phyloP scores from a whole-genome alignment of 2,797 vertebrate species.

The Sebastes miniatus region DNA sequence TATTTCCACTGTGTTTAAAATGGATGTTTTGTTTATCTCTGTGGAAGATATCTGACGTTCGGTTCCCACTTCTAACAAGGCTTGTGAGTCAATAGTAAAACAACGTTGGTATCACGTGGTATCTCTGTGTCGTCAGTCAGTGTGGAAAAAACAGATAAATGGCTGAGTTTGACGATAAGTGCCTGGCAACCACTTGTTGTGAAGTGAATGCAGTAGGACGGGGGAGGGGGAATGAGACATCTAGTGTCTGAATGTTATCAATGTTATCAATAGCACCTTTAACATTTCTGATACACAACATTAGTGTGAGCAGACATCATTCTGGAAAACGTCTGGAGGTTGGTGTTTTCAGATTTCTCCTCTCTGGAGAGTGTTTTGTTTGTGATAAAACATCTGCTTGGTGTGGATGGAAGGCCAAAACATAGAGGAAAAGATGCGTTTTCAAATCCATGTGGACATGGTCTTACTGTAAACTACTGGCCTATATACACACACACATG shows the following conservation, averaged over 20 bases:
- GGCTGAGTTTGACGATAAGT: too few relatives aligned
- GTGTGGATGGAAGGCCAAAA: neutral
- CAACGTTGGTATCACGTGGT: too few relatives aligned
- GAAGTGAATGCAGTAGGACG: too few relatives aligned
- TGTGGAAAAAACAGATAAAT: too few relatives aligned
- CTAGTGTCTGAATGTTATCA: too few relatives aligned
- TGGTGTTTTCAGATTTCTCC: neutral
- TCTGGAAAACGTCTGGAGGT: too few relatives aligned
- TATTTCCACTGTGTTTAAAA: neutral
- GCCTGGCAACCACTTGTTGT: too few relatives aligned
- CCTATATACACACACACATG: neutral
- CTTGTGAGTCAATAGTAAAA: too few relatives aligned
- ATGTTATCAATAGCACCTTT: neutral
- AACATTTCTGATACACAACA: neutral
- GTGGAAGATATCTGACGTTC: too few relatives aligned
- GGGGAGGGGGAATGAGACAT: too few relatives aligned
- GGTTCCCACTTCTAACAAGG: too few relatives aligned
- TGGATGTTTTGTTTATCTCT: accelerated
- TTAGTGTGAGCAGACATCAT: neutral
- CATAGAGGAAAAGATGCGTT: neutral
- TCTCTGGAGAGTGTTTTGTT: neutral
- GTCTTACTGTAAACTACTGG: neutral
- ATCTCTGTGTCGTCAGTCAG: too few relatives aligned
- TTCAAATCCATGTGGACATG: neutral
- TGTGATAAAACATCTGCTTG: neutral